Percentiles rank a stretch among this genome's conserved stretches.
Evolutionary conservation across 2,113 vertebrate genomes (phyloP).

Genomic region (Anseranas semipalmata): DNA sequence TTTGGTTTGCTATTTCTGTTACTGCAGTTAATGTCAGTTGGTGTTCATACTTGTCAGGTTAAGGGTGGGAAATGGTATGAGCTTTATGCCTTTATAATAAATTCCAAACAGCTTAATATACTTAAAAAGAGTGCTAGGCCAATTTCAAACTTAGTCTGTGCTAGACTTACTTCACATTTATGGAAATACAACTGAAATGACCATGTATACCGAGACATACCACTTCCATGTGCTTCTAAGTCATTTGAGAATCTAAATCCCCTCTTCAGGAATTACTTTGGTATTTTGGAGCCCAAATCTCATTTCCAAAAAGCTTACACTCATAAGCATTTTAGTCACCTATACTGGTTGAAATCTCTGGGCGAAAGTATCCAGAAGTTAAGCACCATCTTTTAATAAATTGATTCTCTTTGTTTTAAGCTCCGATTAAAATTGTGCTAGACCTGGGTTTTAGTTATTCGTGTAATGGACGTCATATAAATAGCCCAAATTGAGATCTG

Average conservation of each 20-base stretch:
- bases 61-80: neutral
- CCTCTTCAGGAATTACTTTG: neutral
- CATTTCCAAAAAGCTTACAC: neutral
- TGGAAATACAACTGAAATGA: neutral
- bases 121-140: neutral
- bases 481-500: neutral
- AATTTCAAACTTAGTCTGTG: neutral
- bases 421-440: neutral
- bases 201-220: neutral
- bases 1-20: neutral
- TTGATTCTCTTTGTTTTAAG: neutral
- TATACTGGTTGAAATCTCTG: neutral
- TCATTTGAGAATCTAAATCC: neutral
- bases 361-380: neutral
- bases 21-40: neutral
- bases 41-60: rapidly evolving
- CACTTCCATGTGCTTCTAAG: neutral
- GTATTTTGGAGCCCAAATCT: neutral
- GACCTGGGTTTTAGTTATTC: neutral
- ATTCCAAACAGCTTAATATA: neutral
- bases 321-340: neutral
- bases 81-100: neutral
- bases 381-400: neutral
- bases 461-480: neutral
- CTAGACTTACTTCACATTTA: neutral